Percentiles rank a stretch among this genome's conserved stretches.
phyloP scores from a whole-genome alignment of 1,140 invertebrate species.

The Heliothis subflexa region DNA sequence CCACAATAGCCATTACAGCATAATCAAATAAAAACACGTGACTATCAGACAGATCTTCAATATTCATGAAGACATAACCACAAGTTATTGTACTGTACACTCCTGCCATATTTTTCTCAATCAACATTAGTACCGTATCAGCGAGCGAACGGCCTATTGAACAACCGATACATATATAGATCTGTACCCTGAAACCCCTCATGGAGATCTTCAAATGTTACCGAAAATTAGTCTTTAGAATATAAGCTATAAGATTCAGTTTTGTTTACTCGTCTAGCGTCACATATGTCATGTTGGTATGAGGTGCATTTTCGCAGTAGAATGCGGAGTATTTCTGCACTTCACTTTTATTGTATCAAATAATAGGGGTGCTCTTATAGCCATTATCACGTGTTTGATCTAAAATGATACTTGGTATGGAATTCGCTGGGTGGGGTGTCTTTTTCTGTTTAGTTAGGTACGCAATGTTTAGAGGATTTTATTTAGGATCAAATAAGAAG shows the following conservation, averaged over 20 bases:
- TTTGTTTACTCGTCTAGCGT: conserved; percentile 47
- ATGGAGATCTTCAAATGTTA: conserved; percentile 54
- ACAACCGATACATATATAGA: conserved; percentile 67
- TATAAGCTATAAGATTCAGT: conserved; percentile 50
- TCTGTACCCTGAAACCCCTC: conserved; percentile 71
- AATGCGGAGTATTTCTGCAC: conserved; percentile 85
- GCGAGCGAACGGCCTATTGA: conserved; percentile 76
- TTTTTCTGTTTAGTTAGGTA: conserved; percentile 51
- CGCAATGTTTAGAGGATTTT: no score
- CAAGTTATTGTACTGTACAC: conserved; percentile 74
- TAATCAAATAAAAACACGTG: conserved; percentile 78
- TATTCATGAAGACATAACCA: conserved; percentile 85
- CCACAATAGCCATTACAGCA: conserved; percentile 63
- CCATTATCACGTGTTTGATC: conserved; percentile 86
- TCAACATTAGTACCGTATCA: conserved; percentile 85
- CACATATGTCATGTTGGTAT: conserved; percentile 64
- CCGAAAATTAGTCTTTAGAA: conserved; percentile 53
- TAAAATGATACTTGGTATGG: conserved; percentile 83
- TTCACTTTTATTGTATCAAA: conserved; percentile 86
- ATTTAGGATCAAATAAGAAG: no score
- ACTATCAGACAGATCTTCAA: conserved; percentile 79
- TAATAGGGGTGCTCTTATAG: conserved; percentile 85
- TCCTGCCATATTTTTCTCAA: conserved; percentile 84
- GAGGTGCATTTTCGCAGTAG: conserved; percentile 74
- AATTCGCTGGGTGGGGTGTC: conserved; percentile 68